Conservation (phyloP, 2,113 vertebrate species). For the Fukomys damarensis region DNA sequence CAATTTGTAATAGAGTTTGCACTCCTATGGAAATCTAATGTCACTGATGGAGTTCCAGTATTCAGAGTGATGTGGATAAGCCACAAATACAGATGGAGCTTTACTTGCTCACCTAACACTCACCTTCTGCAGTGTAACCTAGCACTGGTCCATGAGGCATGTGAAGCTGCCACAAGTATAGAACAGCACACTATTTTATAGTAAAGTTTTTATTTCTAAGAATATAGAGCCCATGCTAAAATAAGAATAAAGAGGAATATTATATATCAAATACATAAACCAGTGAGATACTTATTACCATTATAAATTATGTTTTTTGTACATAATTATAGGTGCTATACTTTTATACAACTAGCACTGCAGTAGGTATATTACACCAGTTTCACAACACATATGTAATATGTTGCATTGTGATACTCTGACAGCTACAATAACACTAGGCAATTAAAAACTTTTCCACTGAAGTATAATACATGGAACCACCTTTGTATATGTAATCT, state of each 20-base stretch:
- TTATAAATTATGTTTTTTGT: background rate
- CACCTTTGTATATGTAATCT: too few species aligned
- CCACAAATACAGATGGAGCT: too few species aligned
- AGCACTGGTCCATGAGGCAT: too few species aligned
- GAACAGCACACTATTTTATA: background rate
- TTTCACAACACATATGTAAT: background rate
- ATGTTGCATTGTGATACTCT: background rate
- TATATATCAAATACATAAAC: background rate
- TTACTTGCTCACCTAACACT: background rate
- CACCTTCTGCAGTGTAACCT: background rate
- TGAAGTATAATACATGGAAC: background rate
- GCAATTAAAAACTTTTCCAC: background rate
- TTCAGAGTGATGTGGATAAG: background rate
- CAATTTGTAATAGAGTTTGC: background rate
- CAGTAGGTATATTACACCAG: background rate
- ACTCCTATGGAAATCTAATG: background rate
- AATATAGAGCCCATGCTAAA: background rate
- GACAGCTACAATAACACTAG: background rate
- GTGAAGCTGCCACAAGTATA: too few species aligned
- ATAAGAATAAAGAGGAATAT: background rate
- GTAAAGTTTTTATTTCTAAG: background rate
- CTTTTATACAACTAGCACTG: background rate
- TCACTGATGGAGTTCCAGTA: background rate
- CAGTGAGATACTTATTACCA: background rate
- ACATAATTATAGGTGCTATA: background rate